Evolutionary conservation across 1,140 invertebrate genomes (phyloP).

Genomic region (Caenorhabditis tropicalis): DNA sequence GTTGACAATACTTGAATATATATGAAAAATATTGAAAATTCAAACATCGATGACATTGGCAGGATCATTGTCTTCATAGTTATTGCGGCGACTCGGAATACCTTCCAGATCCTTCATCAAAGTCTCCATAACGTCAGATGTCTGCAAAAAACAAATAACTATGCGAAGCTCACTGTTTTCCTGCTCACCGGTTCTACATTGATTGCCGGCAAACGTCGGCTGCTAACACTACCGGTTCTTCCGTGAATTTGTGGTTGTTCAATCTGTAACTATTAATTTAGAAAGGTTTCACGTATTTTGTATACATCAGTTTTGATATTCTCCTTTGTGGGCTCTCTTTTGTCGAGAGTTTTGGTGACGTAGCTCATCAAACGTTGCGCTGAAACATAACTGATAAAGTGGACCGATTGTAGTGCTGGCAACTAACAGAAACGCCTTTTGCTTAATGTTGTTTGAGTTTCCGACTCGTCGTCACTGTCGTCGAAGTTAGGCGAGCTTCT

Average conservation of each 20-base stretch:
- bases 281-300: not conserved
- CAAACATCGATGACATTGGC: constrained; percentile 30
- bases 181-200: constrained; percentile 14
- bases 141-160: not conserved
- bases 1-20: no score
- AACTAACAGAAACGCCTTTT: constrained; percentile 19
- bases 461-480: constrained; percentile 25
- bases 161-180: not conserved
- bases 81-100: not conserved
- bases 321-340: not conserved
- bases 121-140: constrained; percentile 21
- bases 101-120: constrained; percentile 24
- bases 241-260: constrained; percentile 26
- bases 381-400: not conserved
- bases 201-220: not conserved
- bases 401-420: not conserved
- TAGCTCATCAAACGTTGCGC: constrained; percentile 29
- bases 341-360: constrained; percentile 19
- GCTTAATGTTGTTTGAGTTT: constrained; percentile 22
- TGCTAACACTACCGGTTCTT: constrained; percentile 8
- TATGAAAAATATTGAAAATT: not conserved
- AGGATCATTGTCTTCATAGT: constrained; percentile 23
- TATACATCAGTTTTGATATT: not conserved
- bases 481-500: constrained; percentile 32
- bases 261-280: not conserved